These are phyloP conservation scores for Albula goreensis DNA, from an alignment of 2,113 vertebrate genomes.

Conservation along the genomic window DNA sequence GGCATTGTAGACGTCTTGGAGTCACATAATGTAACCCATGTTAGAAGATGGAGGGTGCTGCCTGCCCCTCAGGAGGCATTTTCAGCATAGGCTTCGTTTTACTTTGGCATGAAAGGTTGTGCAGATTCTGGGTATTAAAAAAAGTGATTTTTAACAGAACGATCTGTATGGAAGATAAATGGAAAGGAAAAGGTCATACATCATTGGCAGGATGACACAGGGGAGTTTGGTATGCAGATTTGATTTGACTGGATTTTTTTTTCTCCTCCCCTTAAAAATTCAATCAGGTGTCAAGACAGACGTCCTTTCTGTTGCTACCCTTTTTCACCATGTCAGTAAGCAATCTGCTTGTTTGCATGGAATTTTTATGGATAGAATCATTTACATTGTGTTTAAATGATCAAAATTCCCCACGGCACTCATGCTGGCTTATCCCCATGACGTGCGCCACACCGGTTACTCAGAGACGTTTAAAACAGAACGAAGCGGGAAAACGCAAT, in stretches of 20 bases:
- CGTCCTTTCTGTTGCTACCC: slow-evolving; percentile 16
- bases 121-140: slow-evolving; percentile 32
- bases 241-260: slow-evolving; percentile 33
- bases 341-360: slow-evolving; percentile 8
- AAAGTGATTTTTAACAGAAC: slow-evolving; percentile 23
- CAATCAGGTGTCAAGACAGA: slow-evolving; percentile 28
- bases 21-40: no score
- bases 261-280: slow-evolving; percentile 17
- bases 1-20: background rate
- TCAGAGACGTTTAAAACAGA: background rate
- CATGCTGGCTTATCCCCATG: background rate
- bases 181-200: slow-evolving; percentile 30
- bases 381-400: slow-evolving; percentile 7
- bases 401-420: background rate
- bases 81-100: slow-evolving; percentile 21
- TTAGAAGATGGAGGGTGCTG: background rate
- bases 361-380: background rate
- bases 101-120: slow-evolving; percentile 27
- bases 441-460: background rate
- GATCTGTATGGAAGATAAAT: slow-evolving; percentile 37
- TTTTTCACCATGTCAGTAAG: slow-evolving; percentile 35
- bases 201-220: slow-evolving; percentile 31
- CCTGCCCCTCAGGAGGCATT: slow-evolving; percentile 2
- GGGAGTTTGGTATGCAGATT: slow-evolving; percentile 36
- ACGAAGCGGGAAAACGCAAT: background rate